Evolutionary conservation across 2,888 invertebrate species (phyloP).

Genomic region (Siphlonurus alternatus): DNA sequence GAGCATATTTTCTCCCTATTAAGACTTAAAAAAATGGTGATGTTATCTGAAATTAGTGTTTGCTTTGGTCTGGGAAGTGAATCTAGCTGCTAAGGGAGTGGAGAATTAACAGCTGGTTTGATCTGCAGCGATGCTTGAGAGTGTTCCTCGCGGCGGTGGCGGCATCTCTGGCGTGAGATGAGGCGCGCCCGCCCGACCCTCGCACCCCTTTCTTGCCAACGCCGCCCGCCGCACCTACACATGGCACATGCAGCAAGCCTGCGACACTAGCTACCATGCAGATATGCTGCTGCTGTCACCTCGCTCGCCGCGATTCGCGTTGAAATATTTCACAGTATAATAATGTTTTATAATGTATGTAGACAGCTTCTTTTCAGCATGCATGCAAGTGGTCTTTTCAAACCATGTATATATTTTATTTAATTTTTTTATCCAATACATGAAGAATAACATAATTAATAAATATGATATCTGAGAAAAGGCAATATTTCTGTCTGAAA

Average conservation of each 20-base stretch:
- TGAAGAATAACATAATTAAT: too few species aligned
- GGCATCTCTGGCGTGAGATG: background rate
- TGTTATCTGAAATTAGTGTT: background rate
- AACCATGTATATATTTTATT: too few species aligned
- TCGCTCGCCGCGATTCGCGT: background rate
- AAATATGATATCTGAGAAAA: too few species aligned
- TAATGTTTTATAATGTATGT: too few species aligned
- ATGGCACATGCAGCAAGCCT: too few species aligned
- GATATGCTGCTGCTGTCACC: background rate
- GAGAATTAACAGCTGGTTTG: background rate
- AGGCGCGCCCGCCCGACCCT: background rate
- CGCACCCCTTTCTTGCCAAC: background rate
- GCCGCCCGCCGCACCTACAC: background rate
- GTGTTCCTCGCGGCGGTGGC: background rate
- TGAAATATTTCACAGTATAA: too few species aligned
- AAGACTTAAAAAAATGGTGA: background rate
- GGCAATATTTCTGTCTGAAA: too few species aligned
- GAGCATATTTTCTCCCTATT: too few species aligned
- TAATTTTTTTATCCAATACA: too few species aligned
- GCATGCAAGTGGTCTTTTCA: too few species aligned
- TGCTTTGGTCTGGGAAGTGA: background rate
- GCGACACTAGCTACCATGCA: too few species aligned
- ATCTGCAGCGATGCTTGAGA: background rate
- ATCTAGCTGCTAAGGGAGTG: background rate
- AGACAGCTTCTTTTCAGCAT: too few species aligned